A percentile compares a stretch with the other conserved stretches of the same genome.
These are phyloP conservation scores for Holacanthella duospinosa DNA, from an alignment of 2,888 invertebrate genomes.

Conservation along the genomic window DNA sequence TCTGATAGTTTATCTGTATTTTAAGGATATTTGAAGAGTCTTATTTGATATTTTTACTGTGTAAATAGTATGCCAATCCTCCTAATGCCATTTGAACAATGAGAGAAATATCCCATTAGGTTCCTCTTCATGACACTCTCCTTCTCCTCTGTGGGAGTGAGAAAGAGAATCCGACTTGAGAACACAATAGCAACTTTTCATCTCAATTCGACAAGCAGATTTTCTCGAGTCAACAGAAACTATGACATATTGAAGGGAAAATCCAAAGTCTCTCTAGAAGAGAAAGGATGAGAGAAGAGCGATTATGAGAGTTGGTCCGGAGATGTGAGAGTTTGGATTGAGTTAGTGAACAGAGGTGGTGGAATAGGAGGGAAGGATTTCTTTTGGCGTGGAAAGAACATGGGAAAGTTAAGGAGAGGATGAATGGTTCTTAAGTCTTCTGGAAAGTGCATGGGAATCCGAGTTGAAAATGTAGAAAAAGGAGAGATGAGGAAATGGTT, in stretches of 20 bases:
- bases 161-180: too few species aligned
- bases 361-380: background rate
- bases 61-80: too few species aligned
- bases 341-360: constrained; percentile 5
- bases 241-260: constrained; percentile 1
- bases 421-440: constrained; percentile 8
- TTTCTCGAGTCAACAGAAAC: too few species aligned
- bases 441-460: constrained; percentile 16
- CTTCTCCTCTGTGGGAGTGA: too few species aligned
- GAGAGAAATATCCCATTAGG: too few species aligned
- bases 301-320: constrained; percentile 10
- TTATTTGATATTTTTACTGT: too few species aligned
- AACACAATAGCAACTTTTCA: too few species aligned
- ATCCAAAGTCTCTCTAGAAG: background rate
- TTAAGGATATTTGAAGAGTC: too few species aligned
- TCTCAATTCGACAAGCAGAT: too few species aligned
- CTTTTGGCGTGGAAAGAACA: background rate
- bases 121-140: too few species aligned
- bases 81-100: too few species aligned
- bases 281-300: constrained; percentile 11
- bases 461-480: constrained; percentile 23
- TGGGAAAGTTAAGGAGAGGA: constrained; percentile 9
- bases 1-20: too few species aligned
- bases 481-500: constrained; percentile 25
- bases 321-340: constrained; percentile 12